A percentile compares a stretch with the other conserved stretches of the same genome.
Conservation (phyloP, 2,797 vertebrate species). For the Podarcis lilfordi region DNA sequence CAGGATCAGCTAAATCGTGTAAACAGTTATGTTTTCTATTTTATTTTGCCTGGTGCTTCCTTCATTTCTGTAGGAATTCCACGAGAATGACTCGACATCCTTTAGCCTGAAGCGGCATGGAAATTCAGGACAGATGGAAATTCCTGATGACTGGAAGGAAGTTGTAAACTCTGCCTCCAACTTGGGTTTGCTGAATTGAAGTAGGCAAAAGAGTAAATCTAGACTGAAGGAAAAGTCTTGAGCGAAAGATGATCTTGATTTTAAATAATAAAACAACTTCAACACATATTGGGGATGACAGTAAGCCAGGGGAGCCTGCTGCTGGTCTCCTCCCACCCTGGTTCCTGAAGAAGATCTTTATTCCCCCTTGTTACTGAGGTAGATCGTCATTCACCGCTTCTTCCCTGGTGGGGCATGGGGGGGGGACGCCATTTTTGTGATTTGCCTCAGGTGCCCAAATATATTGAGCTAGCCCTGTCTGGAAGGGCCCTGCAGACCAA, state of each 20-base stretch:
- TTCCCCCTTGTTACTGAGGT: too few species aligned
- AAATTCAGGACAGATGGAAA: neutral
- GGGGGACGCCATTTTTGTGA: too few species aligned
- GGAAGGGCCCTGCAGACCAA: too few species aligned
- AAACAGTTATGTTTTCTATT: neutral
- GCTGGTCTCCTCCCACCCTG: too few species aligned
- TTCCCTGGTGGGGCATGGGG: too few species aligned
- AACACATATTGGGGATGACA: neutral
- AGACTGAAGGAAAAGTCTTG: neutral
- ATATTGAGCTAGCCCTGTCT: too few species aligned
- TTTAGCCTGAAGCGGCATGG: neutral
- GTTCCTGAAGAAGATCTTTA: too few species aligned
- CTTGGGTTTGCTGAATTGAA: neutral
- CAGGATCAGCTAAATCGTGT: too few species aligned
- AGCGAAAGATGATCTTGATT: neutral
- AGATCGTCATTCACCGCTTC: too few species aligned
- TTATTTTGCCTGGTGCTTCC: neutral
- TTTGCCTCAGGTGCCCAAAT: too few species aligned
- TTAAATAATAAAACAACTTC: neutral
- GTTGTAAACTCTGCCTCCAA: neutral
- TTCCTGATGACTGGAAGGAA: neutral
- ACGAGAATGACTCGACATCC: constrained; percentile 2
- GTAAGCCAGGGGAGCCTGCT: too few species aligned
- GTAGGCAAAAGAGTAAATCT: neutral
- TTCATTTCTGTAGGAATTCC: neutral